phyloP scores from a whole-genome alignment of 1,140 invertebrate species.

The Halictus rubicundus region DNA sequence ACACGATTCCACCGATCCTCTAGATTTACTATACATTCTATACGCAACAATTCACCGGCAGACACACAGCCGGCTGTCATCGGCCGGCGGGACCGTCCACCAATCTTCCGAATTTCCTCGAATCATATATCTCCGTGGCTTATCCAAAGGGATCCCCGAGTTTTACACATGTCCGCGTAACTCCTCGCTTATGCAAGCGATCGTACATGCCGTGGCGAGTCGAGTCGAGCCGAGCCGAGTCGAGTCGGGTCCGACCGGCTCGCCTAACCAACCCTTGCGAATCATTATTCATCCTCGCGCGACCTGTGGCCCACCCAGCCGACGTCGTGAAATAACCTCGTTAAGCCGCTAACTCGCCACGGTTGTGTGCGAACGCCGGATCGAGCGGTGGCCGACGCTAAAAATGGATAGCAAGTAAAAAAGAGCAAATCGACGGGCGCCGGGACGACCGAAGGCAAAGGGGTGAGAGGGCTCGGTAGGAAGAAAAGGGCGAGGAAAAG shows the following conservation, averaged over 20 bases:
- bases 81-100: constrained; percentile 20
- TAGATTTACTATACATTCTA: not conserved
- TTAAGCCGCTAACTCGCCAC: constrained; percentile 69
- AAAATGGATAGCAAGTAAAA: not conserved
- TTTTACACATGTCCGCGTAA: constrained; percentile 34
- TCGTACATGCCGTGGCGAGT: constrained; percentile 21
- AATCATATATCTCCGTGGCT: constrained; percentile 43
- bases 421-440: constrained; percentile 4
- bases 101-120: constrained; percentile 33
- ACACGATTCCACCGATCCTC: not conserved
- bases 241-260: constrained; percentile 21
- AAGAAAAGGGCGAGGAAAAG: not conserved
- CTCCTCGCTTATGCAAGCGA: constrained; percentile 18
- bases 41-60: not conserved
- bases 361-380: constrained; percentile 36
- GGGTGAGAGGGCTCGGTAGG: not conserved
- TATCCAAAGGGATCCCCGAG: constrained; percentile 4
- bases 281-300: constrained; percentile 81
- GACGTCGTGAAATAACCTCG: constrained; percentile 72
- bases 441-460: not conserved
- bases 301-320: constrained; percentile 59
- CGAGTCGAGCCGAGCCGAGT: constrained; percentile 21
- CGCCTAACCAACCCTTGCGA: constrained; percentile 69
- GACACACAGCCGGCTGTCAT: constrained; percentile 13
- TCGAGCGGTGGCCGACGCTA: constrained; percentile 3